phyloP scores from a whole-genome alignment of 2,888 invertebrate genomes.

The Eristalis arbustorum region DNA sequence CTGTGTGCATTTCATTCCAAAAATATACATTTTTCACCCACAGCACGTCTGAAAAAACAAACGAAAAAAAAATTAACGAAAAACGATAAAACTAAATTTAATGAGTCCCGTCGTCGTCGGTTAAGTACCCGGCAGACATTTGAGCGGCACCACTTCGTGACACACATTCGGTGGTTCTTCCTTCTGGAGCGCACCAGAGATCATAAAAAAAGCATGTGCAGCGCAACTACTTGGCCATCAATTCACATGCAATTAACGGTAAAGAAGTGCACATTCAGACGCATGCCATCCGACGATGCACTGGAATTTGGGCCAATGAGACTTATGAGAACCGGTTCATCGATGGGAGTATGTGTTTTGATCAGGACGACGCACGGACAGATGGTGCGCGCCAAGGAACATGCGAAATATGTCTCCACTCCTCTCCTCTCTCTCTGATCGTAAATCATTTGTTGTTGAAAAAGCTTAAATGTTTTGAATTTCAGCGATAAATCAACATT shows the following conservation, averaged over 20 bases:
- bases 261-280: conserved; percentile 24
- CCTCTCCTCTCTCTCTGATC: background rate
- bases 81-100: conserved; percentile 55
- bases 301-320: conserved; percentile 44
- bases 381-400: background rate
- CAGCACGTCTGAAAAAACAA: background rate
- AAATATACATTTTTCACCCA: conserved; percentile 30
- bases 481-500: conserved; percentile 48
- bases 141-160: background rate
- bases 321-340: conserved; percentile 13
- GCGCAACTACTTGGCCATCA: conserved; percentile 36
- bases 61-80: background rate
- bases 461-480: conserved; percentile 27
- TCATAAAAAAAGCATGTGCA: conserved; percentile 34
- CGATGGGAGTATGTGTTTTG: background rate
- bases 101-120: conserved; percentile 42
- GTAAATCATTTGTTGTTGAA: conserved; percentile 34
- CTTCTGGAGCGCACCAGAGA: conserved; percentile 5
- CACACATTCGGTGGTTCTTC: conserved; percentile 5
- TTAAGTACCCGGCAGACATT: conserved; percentile 7
- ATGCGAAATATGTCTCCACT: background rate
- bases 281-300: conserved; percentile 14
- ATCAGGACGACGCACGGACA: background rate
- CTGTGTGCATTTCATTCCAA: conserved; percentile 21
- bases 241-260: conserved; percentile 55